Percentiles rank a stretch among this genome's conserved stretches.
phyloP scores from a whole-genome alignment of 2,888 invertebrate species.

The Lucinisca nassula region DNA sequence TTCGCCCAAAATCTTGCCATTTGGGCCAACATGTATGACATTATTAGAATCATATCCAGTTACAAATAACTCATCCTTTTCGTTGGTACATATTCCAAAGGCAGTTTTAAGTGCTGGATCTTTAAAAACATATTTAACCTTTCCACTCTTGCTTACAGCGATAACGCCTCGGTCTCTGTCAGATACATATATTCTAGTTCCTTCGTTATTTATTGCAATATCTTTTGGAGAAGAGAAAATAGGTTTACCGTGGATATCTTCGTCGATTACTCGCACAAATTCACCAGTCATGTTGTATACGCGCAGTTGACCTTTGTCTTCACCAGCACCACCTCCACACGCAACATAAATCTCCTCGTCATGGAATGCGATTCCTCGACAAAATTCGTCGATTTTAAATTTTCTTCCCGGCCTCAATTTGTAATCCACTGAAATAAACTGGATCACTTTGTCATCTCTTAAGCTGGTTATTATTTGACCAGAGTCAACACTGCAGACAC shows the following conservation, averaged over 20 bases:
- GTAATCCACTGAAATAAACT: conserved; percentile 49
- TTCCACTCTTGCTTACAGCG: conserved; percentile 48
- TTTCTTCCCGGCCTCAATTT: conserved; percentile 38
- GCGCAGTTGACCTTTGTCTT: conserved; percentile 56
- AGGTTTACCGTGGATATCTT: conserved; percentile 60
- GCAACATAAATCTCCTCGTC: conserved; percentile 54
- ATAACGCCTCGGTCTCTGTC: conserved; percentile 58
- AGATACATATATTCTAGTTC: conserved; percentile 49
- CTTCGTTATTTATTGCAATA: conserved; percentile 53
- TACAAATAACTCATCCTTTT: conserved; percentile 59
- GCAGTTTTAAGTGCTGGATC: conserved; percentile 47
- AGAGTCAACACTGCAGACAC: conserved; percentile 39
- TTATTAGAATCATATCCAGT: conserved; percentile 60
- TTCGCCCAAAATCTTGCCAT: conserved; percentile 54
- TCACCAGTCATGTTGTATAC: conserved; percentile 55
- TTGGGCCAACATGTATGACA: conserved; percentile 45
- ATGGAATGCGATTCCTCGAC: conserved; percentile 56
- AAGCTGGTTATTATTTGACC: conserved; percentile 45
- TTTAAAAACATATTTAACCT: conserved; percentile 45
- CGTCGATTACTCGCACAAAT: conserved; percentile 48
- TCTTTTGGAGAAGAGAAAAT: conserved; percentile 60
- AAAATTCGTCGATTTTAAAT: conserved; percentile 65
- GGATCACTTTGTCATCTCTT: conserved; percentile 61
- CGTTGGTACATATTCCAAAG: conserved; percentile 55
- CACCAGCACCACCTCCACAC: conserved; percentile 62